Evolutionary conservation across 2,113 vertebrate species (phyloP).

Genomic region (Elephas maximus): DNA sequence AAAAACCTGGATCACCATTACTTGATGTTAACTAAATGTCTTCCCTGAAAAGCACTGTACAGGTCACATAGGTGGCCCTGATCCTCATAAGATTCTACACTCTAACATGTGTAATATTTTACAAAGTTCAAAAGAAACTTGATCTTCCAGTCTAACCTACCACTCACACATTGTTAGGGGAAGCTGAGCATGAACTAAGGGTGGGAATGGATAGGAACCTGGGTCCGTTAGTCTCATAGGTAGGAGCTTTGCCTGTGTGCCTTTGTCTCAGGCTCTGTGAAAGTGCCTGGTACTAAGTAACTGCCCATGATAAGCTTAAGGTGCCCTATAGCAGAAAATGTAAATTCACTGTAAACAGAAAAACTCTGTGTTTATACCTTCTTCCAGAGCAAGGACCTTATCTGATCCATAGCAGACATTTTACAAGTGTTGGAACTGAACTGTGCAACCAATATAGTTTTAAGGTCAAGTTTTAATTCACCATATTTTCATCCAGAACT

Average conservation of each 20-base stretch:
- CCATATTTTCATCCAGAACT: neutral
- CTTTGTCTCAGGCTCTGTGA: neutral
- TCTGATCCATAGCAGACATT: neutral
- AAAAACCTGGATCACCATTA: neutral
- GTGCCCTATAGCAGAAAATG: neutral
- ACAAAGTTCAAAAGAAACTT: neutral
- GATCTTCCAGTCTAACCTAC: neutral
- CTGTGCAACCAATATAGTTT: neutral
- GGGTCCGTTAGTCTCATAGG: neutral
- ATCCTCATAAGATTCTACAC: neutral
- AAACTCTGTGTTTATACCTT: neutral
- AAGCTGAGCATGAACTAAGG: neutral
- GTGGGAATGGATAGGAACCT: neutral
- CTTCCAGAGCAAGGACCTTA: neutral
- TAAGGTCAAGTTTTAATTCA: neutral
- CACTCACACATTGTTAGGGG: neutral
- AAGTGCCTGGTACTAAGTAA: neutral
- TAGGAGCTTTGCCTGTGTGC: neutral
- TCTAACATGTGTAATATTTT: neutral
- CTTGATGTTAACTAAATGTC: neutral
- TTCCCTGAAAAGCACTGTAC: neutral
- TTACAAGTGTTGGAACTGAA: slow-evolving; percentile 5
- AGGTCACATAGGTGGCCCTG: neutral
- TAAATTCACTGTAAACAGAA: neutral
- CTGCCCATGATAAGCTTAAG: neutral